A percentile compares a stretch with the other conserved stretches of the same genome.
Evolutionary conservation across 2,888 invertebrate genomes (phyloP).

Genomic region (Diplazon laetatorius): DNA sequence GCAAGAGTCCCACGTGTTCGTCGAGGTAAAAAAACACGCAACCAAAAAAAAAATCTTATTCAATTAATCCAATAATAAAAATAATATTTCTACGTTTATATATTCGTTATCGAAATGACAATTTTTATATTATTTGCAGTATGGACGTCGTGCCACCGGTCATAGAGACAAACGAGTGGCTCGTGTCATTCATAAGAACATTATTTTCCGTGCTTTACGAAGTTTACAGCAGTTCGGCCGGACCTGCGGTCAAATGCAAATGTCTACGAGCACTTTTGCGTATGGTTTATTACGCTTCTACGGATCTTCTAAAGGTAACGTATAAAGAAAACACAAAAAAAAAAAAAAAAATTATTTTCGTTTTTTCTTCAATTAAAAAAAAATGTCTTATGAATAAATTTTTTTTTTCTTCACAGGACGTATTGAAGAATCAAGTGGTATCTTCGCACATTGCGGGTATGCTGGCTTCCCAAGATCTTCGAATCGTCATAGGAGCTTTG

Average conservation of each 20-base stretch:
- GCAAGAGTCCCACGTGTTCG: constrained; percentile 80
- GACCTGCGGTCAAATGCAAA: constrained; percentile 98
- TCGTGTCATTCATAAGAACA: constrained; percentile 86
- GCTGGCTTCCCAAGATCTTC: constrained; percentile 98
- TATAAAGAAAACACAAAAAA: not conserved
- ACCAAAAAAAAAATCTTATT: too few relatives aligned
- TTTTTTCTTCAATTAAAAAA: too few relatives aligned
- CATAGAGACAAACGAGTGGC: constrained; percentile 81
- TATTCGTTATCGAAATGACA: too few relatives aligned
- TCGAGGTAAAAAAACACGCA: too few relatives aligned
- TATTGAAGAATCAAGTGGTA: constrained; percentile 89
- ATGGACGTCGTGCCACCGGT: constrained; percentile 81
- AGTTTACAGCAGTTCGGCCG: constrained; percentile 99
- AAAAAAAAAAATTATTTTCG: too few relatives aligned
- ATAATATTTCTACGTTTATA: too few relatives aligned
- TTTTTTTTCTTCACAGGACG: constrained; percentile 77
- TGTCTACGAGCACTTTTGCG: constrained; percentile 97
- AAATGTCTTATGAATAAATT: not conserved
- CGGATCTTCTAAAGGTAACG: constrained; percentile 91
- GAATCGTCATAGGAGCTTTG: constrained; percentile 97
- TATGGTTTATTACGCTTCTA: constrained; percentile 97
- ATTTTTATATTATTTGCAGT: constrained; percentile 70
- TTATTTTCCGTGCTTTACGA: constrained; percentile 98
- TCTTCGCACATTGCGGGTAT: constrained; percentile 99
- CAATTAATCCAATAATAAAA: too few relatives aligned